Evolutionary conservation across 2,797 vertebrate genomes (phyloP).

Genomic region (Leptodactylus fallax): DNA sequence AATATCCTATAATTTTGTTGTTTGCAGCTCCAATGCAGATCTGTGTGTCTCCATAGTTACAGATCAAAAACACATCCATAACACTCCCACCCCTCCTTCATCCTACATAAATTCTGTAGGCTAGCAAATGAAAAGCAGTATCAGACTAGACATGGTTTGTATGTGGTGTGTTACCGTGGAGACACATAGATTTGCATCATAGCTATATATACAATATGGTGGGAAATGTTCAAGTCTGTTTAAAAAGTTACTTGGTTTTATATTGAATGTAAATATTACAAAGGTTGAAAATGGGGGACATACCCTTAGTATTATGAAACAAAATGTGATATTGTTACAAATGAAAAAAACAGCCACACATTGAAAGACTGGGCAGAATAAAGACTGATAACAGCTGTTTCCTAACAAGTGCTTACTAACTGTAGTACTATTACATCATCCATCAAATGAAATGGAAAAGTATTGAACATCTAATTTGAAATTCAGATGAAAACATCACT

Average conservation of each 20-base stretch:
- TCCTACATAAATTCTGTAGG: background rate
- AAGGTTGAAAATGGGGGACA: background rate
- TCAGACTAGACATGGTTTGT: background rate
- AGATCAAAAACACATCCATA: too few species aligned
- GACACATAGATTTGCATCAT: background rate
- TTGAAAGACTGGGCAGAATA: background rate
- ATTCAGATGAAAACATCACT: constrained; percentile 45
- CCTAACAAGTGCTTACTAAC: constrained; percentile 26
- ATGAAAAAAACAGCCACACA: background rate
- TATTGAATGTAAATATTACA: background rate
- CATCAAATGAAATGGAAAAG: constrained; percentile 11
- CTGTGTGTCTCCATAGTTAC: too few species aligned
- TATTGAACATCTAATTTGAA: constrained; percentile 46
- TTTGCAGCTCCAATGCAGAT: too few species aligned
- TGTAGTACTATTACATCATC: constrained; percentile 45
- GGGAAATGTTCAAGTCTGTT: background rate
- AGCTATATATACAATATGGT: background rate
- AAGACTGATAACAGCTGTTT: constrained; percentile 10
- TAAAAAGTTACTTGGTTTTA: background rate
- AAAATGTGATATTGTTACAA: background rate
- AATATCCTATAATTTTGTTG: too few species aligned
- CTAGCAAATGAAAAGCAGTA: background rate
- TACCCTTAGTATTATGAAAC: background rate
- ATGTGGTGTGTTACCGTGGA: background rate
- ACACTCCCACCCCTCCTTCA: background rate